phyloP scores from a whole-genome alignment of 2,888 invertebrate genomes.

The Ectemnius cavifrons region DNA sequence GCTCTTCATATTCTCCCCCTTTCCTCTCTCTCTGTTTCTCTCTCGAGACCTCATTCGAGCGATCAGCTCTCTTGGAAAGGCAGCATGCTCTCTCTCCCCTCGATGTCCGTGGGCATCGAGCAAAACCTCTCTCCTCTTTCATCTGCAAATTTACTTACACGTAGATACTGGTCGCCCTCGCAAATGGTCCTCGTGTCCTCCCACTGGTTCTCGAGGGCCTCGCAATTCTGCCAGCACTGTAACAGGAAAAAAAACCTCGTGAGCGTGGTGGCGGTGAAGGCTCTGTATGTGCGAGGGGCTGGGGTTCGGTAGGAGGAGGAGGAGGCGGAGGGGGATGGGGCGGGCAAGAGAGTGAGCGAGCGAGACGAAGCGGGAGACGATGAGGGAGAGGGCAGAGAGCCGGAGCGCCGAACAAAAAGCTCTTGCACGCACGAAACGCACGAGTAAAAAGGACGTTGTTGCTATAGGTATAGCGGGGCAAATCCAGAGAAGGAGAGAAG shows the following conservation, averaged over 20 bases:
- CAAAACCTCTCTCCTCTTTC: constrained; percentile 14
- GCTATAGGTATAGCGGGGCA: constrained; percentile 38
- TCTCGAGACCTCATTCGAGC: background rate
- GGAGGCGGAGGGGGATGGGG: constrained; percentile 28
- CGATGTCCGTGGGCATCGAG: constrained; percentile 11
- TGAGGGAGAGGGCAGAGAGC: constrained; percentile 9
- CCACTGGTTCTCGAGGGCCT: constrained; percentile 72
- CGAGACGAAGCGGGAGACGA: constrained; percentile 23
- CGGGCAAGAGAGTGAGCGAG: too few species aligned
- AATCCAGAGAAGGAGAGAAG: constrained; percentile 63
- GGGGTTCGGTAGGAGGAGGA: too few species aligned
- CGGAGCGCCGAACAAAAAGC: constrained; percentile 53
- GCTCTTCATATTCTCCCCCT: background rate
- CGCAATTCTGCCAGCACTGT: constrained; percentile 76
- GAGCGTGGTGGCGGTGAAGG: constrained; percentile 35
- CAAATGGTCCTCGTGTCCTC: constrained; percentile 71
- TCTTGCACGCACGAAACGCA: constrained; percentile 47
- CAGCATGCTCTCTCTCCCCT: background rate
- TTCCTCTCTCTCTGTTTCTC: constrained; percentile 4
- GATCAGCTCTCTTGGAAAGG: too few species aligned
- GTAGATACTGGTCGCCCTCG: constrained; percentile 68
- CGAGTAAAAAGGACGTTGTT: constrained; percentile 48
- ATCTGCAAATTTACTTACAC: constrained; percentile 65
- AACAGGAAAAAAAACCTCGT: constrained; percentile 59
- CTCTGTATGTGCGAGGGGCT: too few species aligned